Evolutionary conservation across 2,888 invertebrate genomes (phyloP).

Genomic region (Nemoura dubitans): DNA sequence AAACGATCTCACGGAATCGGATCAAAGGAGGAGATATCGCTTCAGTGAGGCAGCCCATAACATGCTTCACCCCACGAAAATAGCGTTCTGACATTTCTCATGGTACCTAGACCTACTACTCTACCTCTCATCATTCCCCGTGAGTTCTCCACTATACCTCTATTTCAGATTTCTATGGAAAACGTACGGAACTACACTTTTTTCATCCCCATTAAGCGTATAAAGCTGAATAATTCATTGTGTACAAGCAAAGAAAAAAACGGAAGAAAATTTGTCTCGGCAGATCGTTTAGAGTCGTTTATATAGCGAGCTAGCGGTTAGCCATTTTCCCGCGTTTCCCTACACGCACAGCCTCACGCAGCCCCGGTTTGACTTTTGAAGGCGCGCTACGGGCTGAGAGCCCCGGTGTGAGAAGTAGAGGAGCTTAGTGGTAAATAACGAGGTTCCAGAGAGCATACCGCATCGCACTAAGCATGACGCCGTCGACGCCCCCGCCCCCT

Average conservation of each 20-base stretch:
- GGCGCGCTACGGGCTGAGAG: neutral
- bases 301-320: neutral
- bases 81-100: neutral
- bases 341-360: neutral
- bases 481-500: neutral
- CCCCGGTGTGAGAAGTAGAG: neutral
- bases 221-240: neutral
- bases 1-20: conserved; percentile 35
- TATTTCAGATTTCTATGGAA: no score
- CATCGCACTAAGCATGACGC: neutral
- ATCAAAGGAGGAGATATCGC: conserved; percentile 16
- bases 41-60: neutral
- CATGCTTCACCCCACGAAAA: conserved; percentile 3
- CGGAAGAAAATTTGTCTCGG: neutral
- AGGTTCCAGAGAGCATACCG: neutral
- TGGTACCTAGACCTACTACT: neutral
- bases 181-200: neutral
- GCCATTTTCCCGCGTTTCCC: neutral
- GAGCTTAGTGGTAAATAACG: conserved; percentile 12
- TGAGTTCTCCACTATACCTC: no score
- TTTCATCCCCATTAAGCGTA: neutral
- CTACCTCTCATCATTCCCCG: no score
- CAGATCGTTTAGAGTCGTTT: neutral
- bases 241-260: neutral
- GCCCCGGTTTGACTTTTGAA: neutral